Conservation (phyloP, 2,797 vertebrate genomes). For the Lepilemur septentrionalis region DNA sequence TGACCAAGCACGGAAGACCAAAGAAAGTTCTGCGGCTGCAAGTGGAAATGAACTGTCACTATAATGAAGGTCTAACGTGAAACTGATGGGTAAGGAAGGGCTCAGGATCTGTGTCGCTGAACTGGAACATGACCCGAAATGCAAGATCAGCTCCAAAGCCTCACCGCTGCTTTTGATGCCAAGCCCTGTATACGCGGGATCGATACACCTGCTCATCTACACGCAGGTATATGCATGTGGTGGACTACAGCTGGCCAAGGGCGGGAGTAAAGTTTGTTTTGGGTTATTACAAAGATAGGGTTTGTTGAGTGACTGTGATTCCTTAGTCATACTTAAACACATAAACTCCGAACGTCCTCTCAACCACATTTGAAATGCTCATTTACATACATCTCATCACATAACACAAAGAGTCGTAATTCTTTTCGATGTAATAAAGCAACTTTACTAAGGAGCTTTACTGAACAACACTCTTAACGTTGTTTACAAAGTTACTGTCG, state of each 20-base stretch:
- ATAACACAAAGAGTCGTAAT: background rate
- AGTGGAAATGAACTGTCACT: background rate
- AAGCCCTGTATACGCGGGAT: background rate
- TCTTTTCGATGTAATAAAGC: background rate
- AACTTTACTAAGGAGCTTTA: background rate
- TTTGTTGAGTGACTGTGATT: background rate
- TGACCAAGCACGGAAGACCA: background rate
- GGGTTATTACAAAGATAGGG: background rate
- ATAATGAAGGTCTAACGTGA: background rate
- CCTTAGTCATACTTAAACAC: background rate
- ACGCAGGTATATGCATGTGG: background rate
- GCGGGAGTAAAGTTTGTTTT: background rate
- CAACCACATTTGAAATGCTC: background rate
- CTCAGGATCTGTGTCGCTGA: background rate
- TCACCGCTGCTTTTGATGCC: background rate
- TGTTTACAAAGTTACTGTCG: background rate
- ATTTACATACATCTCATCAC: background rate
- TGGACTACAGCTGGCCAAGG: too few relatives aligned
- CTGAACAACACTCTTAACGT: background rate
- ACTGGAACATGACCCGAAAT: background rate
- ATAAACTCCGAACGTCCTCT: background rate
- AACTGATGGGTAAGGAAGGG: background rate
- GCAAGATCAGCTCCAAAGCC: background rate
- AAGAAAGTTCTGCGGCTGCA: background rate
- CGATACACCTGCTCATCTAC: too few relatives aligned